A percentile compares a stretch with the other conserved stretches of the same genome.
Evolutionary conservation across 2,888 invertebrate genomes (phyloP).

Genomic region (Lydus trimaculatus): DNA sequence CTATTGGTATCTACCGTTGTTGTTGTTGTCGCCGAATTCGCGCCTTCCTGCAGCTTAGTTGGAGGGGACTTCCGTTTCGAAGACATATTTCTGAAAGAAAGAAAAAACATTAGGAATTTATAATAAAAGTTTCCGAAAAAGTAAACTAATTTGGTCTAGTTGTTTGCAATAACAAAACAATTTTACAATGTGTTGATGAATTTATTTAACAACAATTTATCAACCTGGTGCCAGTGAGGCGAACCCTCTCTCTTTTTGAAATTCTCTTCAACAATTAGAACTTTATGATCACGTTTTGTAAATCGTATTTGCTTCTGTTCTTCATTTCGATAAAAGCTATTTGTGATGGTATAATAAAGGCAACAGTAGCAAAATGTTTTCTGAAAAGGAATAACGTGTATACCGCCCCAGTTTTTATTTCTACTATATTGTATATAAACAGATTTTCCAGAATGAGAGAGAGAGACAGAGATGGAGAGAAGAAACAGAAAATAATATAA

Average conservation of each 20-base stretch:
- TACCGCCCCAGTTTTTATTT: conserved; percentile 11
- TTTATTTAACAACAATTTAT: conserved; percentile 25
- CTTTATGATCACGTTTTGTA: conserved; percentile 43
- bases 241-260: neutral
- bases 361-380: conserved; percentile 36
- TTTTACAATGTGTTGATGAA: conserved; percentile 28
- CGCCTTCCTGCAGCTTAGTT: conserved; percentile 86
- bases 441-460: conserved; percentile 20
- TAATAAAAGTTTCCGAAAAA: neutral
- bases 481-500: conserved; percentile 61
- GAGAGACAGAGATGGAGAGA: no score
- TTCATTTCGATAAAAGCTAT: conserved; percentile 37
- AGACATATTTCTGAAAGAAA: conserved; percentile 89
- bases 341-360: conserved; percentile 47
- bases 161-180: conserved; percentile 26
- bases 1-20: neutral
- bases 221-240: conserved; percentile 3
- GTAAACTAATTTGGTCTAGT: neutral
- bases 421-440: neutral
- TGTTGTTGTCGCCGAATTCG: conserved; percentile 56
- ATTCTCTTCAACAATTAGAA: neutral
- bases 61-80: conserved; percentile 97
- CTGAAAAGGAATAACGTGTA: conserved; percentile 43
- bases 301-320: conserved; percentile 50
- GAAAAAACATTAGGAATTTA: conserved; percentile 3